These are phyloP conservation scores for Macrotrachela quadricornifera DNA, from an alignment of 1,140 invertebrate genomes.

Conservation along the genomic window DNA sequence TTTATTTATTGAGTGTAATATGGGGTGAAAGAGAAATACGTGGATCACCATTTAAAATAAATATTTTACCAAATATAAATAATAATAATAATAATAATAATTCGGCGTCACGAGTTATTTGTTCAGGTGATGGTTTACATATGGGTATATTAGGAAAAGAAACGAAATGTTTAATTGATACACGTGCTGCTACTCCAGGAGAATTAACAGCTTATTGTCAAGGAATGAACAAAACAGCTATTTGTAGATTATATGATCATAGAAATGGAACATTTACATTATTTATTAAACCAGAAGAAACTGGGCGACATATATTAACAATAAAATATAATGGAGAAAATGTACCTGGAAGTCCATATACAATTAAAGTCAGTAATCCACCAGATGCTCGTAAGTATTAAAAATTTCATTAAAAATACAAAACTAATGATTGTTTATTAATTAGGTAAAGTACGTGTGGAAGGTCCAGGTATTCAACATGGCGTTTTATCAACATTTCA, in stretches of 20 bases:
- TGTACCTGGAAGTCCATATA: constrained; percentile 2
- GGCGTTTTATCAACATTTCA: constrained; percentile 85
- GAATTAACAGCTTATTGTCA: constrained; percentile 89
- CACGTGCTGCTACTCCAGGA: constrained; percentile 62
- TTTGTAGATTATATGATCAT: constrained; percentile 91
- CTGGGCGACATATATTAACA: constrained; percentile 67
- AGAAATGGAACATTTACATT: constrained; percentile 86
- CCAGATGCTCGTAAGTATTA: constrained; percentile 54
- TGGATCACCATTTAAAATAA: constrained; percentile 76
- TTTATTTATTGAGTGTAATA: constrained; percentile 58
- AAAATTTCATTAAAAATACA: too few relatives aligned
- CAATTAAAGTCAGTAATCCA: constrained; percentile 67
- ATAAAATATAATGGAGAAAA: constrained; percentile 9
- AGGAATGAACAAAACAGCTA: constrained; percentile 59
- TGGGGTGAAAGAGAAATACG: constrained; percentile 70
- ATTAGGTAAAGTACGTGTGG: constrained; percentile 28
- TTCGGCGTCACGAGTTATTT: too few relatives aligned
- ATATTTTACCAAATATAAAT: too few relatives aligned
- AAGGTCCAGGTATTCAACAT: constrained; percentile 83
- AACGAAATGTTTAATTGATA: constrained; percentile 86
- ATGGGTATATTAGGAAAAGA: constrained; percentile 76
- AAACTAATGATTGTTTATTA: too few relatives aligned
- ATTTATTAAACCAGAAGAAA: constrained; percentile 78
- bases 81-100: too few relatives aligned
- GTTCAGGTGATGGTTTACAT: constrained; percentile 57